Conservation (phyloP, 2,888 invertebrate genomes). For the Xanthorhoe designata region DNA sequence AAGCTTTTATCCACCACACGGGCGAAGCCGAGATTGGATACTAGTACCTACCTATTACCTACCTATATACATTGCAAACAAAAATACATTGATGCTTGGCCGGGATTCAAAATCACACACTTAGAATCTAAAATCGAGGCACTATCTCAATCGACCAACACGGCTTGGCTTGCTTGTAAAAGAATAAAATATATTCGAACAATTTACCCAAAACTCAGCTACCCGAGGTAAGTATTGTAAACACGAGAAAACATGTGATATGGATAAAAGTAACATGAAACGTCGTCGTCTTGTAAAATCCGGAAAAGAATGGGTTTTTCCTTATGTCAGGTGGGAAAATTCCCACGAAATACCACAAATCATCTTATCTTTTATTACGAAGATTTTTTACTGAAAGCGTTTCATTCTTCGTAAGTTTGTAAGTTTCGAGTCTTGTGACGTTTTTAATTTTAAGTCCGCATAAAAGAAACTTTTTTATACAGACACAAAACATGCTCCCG, state of each 20-base stretch:
- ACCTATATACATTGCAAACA: no score
- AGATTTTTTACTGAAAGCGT: conserved; percentile 8
- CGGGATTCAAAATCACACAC: no score
- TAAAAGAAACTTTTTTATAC: no score
- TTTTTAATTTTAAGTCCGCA: no score
- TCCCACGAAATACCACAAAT: conserved; percentile 36
- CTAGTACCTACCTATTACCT: no score
- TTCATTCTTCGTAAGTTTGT: background rate
- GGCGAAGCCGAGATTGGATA: no score
- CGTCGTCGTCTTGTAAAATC: conserved; percentile 26
- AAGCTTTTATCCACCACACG: no score
- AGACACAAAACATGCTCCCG: no score
- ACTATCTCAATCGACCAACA: no score
- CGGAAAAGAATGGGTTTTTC: conserved; percentile 34
- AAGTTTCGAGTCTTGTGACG: background rate
- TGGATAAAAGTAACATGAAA: conserved; percentile 19
- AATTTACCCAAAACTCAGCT: background rate
- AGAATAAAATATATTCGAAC: background rate
- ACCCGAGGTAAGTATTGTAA: conserved; percentile 10
- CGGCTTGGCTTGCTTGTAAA: no score
- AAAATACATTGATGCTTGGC: no score
- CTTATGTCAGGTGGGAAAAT: conserved; percentile 37
- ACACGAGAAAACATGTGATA: conserved; percentile 11
- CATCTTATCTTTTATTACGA: conserved; percentile 20
- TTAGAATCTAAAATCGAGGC: no score